A percentile compares a stretch with the other conserved stretches of the same genome.
These are phyloP conservation scores for Megathymus violae DNA, from an alignment of 1,140 invertebrate genomes.

Conservation along the genomic window DNA sequence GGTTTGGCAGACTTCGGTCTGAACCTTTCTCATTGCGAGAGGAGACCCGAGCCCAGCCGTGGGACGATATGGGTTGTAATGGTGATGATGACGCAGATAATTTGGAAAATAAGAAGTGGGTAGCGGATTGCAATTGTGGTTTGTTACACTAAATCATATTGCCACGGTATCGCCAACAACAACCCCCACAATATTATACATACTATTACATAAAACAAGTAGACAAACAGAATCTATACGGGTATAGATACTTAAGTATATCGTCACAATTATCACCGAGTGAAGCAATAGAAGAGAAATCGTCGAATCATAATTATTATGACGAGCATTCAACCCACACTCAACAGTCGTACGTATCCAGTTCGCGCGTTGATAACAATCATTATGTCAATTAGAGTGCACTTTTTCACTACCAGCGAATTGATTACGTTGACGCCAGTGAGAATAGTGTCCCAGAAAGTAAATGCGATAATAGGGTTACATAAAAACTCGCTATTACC, in stretches of 20 bases:
- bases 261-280: background rate
- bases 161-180: too few relatives aligned
- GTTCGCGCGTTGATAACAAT: slow-evolving; percentile 45
- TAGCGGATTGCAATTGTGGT: too few relatives aligned
- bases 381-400: slow-evolving; percentile 52
- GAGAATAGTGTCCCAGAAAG: slow-evolving; percentile 30
- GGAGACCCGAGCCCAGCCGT: too few relatives aligned
- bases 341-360: slow-evolving; percentile 5
- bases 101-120: too few relatives aligned
- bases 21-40: too few relatives aligned
- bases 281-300: slow-evolving; percentile 16
- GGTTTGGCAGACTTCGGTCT: too few relatives aligned
- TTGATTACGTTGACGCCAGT: slow-evolving; percentile 42
- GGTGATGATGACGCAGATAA: too few relatives aligned
- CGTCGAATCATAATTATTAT: slow-evolving; percentile 3
- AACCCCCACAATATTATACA: too few relatives aligned
- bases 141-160: too few relatives aligned
- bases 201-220: too few relatives aligned
- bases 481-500: slow-evolving; percentile 33
- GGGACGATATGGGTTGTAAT: too few relatives aligned
- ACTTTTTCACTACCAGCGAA: slow-evolving; percentile 38
- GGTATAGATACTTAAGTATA: background rate
- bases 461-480: slow-evolving; percentile 29
- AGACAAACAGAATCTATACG: too few relatives aligned
- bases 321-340: slow-evolving; percentile 9